Evolutionary conservation across 2,113 vertebrate genomes (phyloP).

Genomic region (Apistogramma diplotaenia): DNA sequence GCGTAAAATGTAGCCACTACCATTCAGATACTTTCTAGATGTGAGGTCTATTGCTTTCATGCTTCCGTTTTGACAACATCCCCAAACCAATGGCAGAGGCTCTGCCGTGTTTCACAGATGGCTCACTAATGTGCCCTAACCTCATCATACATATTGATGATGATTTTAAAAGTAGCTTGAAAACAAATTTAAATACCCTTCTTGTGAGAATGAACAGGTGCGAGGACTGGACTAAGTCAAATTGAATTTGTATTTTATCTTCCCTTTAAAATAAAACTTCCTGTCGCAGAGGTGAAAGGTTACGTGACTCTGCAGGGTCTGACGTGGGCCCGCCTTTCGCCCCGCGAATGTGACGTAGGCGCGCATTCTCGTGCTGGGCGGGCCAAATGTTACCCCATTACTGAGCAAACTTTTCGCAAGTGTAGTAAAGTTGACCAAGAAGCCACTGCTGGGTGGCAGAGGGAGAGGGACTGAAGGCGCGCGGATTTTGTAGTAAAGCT

Average conservation of each 20-base stretch:
- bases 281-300: neutral
- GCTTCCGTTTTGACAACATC: neutral
- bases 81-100: neutral
- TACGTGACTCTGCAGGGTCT: neutral
- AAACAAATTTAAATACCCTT: neutral
- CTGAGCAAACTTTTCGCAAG: slow-evolving; percentile 36
- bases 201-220: neutral
- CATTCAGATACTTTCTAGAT: neutral
- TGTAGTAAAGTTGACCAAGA: slow-evolving; percentile 45
- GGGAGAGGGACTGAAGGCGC: neutral
- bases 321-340: neutral
- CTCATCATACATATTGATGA: too few species aligned
- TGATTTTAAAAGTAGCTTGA: too few species aligned
- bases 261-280: neutral
- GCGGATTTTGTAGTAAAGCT: neutral
- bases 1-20: neutral
- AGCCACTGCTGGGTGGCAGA: neutral
- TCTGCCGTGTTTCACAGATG: neutral
- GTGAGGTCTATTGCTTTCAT: too few species aligned
- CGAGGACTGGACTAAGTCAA: neutral
- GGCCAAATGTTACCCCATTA: neutral
- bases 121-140: neutral
- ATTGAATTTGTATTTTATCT: neutral
- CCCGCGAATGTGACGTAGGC: neutral
- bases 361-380: slow-evolving; percentile 42